Base-by-base conservation (phyloP, 2,797 vertebrate genomes). In the Melanotaenia maccullochi region DNA sequence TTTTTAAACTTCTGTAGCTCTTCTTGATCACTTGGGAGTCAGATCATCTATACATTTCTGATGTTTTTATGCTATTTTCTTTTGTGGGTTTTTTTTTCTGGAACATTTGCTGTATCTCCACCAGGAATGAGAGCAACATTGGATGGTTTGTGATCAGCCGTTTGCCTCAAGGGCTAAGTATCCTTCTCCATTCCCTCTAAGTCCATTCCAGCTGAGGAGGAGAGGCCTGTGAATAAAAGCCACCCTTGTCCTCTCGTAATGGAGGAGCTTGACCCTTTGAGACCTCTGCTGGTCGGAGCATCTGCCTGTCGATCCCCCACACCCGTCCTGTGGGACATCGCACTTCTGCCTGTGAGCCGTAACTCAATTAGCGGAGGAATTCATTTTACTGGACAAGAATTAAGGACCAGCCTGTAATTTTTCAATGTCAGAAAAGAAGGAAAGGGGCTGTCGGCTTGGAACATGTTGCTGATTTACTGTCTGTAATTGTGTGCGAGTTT, bases 231-330 rank as follows among this genome's bases (percentile, higher is more conserved):
- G 92, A 92, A 90, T 90, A 93, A 93, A 93, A 86, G 80, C 86
- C 90, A 87, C 88, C 88, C 90, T 92, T 89, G 90, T 93, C 82
- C 76, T 88, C 88, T 90, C 81, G 87, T 93, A 91, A 93, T 91
- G 90, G 91, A 90, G 76, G 81, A 86, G 91, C 90, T 91, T 93
- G 93, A 95, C 92, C 91, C 79, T 76, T n/a, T 3, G 28, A 90
- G 93, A 93, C 92, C 93, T 91, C 87, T 82, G 81, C 86, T 55
- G 90, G 82, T 92, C 56, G 18, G 64, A 89, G 88, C 94, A 95
- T 94, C 93, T 95, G 95, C 88, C 88, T 65, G 86, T 89, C 81
- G 81, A 91, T 89, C 60, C 47, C 47, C 65, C 47, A 6, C 13
- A 62, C 70, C 66, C 11, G 11, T 83, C 86, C 84, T 80, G 0